Conservation (phyloP, 2,113 vertebrate genomes). For the Aegithalos caudatus region DNA sequence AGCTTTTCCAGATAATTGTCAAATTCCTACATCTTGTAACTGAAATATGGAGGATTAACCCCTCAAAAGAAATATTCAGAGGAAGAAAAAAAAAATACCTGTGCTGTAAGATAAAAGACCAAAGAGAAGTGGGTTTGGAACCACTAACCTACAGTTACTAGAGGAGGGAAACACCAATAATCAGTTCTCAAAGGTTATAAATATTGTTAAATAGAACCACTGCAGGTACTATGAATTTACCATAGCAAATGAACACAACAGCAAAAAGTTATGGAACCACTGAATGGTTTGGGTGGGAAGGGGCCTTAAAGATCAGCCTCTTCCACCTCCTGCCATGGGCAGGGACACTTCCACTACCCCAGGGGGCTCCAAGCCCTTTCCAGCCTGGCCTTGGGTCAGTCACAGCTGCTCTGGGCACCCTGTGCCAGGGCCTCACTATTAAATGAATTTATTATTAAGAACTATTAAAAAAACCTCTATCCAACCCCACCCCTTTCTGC, state of each 20-base stretch:
- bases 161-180: background rate
- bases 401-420: background rate
- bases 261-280: background rate
- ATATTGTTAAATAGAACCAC: background rate
- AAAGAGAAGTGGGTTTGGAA: background rate
- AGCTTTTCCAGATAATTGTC: conserved; percentile 81
- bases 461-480: background rate
- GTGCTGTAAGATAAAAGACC: background rate
- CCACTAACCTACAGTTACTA: background rate
- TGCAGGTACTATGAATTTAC: background rate
- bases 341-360: background rate
- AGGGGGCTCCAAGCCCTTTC: fast-evolving
- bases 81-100: background rate
- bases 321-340: background rate
- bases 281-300: background rate
- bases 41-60: background rate
- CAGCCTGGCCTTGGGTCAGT: background rate
- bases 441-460: background rate
- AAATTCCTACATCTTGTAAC: conserved; percentile 65
- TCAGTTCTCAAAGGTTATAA: background rate
- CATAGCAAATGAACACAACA: background rate
- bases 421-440: background rate
- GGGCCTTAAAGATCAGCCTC: background rate
- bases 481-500: background rate
- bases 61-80: background rate